A percentile compares a stretch with the other conserved stretches of the same genome.
These are phyloP conservation scores for Tragelaphus buxtoni DNA, from an alignment of 2,113 vertebrate genomes.

Conservation along the genomic window DNA sequence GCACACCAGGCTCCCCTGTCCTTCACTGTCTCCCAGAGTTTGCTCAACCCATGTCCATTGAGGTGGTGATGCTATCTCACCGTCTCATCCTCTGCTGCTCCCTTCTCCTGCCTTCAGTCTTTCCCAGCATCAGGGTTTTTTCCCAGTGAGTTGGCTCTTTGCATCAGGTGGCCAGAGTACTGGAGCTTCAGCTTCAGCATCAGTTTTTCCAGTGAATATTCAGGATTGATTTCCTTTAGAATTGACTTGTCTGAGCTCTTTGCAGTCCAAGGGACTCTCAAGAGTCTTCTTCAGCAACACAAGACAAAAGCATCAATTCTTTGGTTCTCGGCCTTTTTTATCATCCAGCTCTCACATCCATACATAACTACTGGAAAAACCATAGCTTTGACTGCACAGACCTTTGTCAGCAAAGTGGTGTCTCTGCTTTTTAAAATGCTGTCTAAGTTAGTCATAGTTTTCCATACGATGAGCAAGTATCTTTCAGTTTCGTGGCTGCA, in stretches of 20 bases:
- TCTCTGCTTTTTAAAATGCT: background rate
- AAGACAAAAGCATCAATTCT: background rate
- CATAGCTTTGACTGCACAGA: background rate
- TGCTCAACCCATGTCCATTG: background rate
- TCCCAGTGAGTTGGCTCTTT: background rate
- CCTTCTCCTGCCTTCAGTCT: background rate
- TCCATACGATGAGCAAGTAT: background rate
- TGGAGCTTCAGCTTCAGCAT: background rate
- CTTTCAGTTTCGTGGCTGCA: background rate
- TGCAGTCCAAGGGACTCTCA: background rate
- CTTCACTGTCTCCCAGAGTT: background rate
- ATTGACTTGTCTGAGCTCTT: background rate
- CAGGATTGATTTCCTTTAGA: background rate
- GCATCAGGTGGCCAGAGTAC: background rate
- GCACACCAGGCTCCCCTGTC: background rate
- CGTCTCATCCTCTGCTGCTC: background rate
- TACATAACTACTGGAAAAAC: background rate
- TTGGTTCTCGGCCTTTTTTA: background rate
- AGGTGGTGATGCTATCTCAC: background rate
- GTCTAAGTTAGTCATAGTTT: background rate
- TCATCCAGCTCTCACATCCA: background rate
- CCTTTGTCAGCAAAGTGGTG: background rate
- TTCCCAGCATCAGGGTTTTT: background rate
- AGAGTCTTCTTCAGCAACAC: background rate
- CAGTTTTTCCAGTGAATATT: background rate